Evolutionary conservation across 2,113 vertebrate genomes (phyloP), one percentile per base, ranked within the genome.

Genomic region (Acanthochromis polyacanthus): DNA sequence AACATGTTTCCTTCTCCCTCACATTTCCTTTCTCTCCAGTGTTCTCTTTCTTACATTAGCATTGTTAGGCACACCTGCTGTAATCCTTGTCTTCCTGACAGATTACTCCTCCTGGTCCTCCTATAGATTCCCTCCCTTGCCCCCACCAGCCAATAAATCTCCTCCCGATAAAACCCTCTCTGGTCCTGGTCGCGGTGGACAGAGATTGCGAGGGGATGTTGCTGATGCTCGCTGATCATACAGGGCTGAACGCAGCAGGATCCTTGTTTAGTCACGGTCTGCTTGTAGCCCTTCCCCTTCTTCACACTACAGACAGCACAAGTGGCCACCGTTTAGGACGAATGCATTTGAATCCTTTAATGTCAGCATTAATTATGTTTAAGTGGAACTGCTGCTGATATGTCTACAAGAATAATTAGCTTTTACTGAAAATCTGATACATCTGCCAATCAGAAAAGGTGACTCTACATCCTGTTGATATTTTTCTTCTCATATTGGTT

Each of bases 51-150:
- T 61, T 59, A 65, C 87, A 89, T 93, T 90, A 92, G 86, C 87
- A 92, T 92, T 88, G 79, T 88, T 84, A 61, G 82, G 72, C 86
- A 88, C 88, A 93, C 91, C 90, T 90, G 88, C 89, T 85, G 80
- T 93, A 90, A 91, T 90, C 89, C 84, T 64, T 83, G 84, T 88
- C 90, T 64, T 78, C 56, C 90, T 92, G 90, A 93, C 80, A 16
- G 90, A 93, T 93, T 86, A 91, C 83, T 80, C 83, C 75, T 71
- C 75, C 75, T 48, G 51, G 60, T 81, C 87, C 82, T 36, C 66
- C 72, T 85, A 90, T 91, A 87, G 91, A 93, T 90, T 80, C 68
- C 75, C 60, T 79, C 68, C 75, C 59, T 71, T 38, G 43, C 66
- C 65, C 32, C 75, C 30, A 20, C 69, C 63, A 77, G 67, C 89